These are phyloP conservation scores for Agrochola macilenta DNA, from an alignment of 2,888 invertebrate species.

Conservation along the genomic window DNA sequence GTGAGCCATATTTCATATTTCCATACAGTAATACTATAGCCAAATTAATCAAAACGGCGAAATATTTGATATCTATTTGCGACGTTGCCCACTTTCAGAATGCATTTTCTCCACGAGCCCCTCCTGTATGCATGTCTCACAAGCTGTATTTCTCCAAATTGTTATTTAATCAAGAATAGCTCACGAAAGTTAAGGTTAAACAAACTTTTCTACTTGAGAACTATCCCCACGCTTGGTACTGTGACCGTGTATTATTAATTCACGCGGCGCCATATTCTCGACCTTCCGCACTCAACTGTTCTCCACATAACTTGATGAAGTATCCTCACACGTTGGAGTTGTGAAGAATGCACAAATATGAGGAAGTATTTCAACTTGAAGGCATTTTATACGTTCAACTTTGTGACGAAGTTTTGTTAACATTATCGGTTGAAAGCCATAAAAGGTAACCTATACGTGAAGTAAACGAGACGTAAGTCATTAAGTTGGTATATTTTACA, in stretches of 20 bases:
- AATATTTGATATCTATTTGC: too few species aligned
- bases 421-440: constrained; percentile 9
- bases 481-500: not conserved
- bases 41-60: too few species aligned
- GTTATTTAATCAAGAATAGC: constrained; percentile 10
- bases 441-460: not conserved
- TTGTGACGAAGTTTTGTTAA: constrained; percentile 12
- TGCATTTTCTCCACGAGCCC: too few species aligned
- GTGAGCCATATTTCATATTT: too few species aligned
- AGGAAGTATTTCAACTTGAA: constrained; percentile 47
- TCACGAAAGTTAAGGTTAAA: constrained; percentile 11
- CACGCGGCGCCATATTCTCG: constrained; percentile 41
- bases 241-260: constrained; percentile 53
- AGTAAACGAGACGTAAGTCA: not conserved
- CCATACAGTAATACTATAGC: too few species aligned
- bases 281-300: constrained; percentile 32
- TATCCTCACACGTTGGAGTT: constrained; percentile 55
- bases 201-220: constrained; percentile 41
- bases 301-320: constrained; percentile 70
- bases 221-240: constrained; percentile 26
- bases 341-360: constrained; percentile 67
- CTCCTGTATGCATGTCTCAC: too few species aligned
- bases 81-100: too few species aligned
- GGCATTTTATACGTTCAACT: constrained; percentile 20
- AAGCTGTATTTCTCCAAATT: not conserved